These are phyloP conservation scores for Drosophila emarginata DNA, from an alignment of 2,888 invertebrate species.

Conservation along the genomic window DNA sequence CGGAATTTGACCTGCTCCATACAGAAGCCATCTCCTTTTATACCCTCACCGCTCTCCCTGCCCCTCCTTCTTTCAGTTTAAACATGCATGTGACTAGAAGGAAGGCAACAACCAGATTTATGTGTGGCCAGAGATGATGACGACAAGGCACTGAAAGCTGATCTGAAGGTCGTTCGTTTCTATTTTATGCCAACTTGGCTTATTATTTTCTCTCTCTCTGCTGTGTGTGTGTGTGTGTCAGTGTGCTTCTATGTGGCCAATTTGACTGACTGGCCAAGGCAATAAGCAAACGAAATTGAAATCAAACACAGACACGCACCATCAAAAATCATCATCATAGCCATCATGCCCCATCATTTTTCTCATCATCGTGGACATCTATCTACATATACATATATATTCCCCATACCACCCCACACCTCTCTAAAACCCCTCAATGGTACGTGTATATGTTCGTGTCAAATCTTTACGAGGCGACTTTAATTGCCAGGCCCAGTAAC, in stretches of 20 bases:
- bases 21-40: not conserved
- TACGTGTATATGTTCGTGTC: slow-evolving; percentile 35
- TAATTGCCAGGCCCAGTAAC: slow-evolving; percentile 61
- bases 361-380: slow-evolving; percentile 3
- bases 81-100: slow-evolving; percentile 36
- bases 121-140: not conserved
- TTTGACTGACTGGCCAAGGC: slow-evolving; percentile 47
- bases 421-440: not conserved
- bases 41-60: not conserved
- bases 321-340: slow-evolving; percentile 39
- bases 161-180: slow-evolving; percentile 11
- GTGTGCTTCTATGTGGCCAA: slow-evolving; percentile 27
- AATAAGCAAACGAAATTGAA: slow-evolving; percentile 71
- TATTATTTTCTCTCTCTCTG: slow-evolving; percentile 36
- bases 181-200: slow-evolving; percentile 41
- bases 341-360: not conserved
- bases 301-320: slow-evolving; percentile 60
- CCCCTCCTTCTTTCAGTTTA: slow-evolving; percentile 26
- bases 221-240: not conserved
- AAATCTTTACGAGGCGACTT: slow-evolving; percentile 65
- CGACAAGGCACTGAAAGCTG: slow-evolving; percentile 18
- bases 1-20: slow-evolving; percentile 28
- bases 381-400: not conserved
- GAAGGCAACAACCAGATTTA: not conserved
- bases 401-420: not conserved